Evolutionary conservation across 2,888 invertebrate species (phyloP).

Genomic region (Dilophus febrilis): DNA sequence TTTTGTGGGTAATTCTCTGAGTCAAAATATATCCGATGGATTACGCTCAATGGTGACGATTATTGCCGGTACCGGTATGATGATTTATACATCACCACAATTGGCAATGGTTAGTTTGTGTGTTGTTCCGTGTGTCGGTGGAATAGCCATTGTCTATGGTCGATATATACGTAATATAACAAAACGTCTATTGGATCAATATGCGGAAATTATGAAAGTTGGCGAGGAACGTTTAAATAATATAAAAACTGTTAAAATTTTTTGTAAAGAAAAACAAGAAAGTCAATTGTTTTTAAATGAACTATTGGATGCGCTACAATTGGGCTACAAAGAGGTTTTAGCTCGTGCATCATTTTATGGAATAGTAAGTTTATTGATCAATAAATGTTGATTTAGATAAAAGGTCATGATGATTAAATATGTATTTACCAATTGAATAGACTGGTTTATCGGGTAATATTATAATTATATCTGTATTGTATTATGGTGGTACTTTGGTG

Average conservation of each 20-base stretch:
- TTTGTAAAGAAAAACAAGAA: constrained; percentile 74
- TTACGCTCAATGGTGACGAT: constrained; percentile 75
- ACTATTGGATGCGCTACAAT: constrained; percentile 50
- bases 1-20: constrained; percentile 79
- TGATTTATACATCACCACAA: constrained; percentile 86
- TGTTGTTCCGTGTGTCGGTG: constrained; percentile 81
- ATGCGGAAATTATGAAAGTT: constrained; percentile 47
- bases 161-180: constrained; percentile 75
- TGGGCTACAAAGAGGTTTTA: constrained; percentile 75
- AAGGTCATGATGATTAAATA: not conserved
- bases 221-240: constrained; percentile 87
- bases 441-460: constrained; percentile 79
- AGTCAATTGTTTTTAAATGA: constrained; percentile 45
- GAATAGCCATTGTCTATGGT: constrained; percentile 65
- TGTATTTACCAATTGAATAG: constrained; percentile 30
- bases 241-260: constrained; percentile 82
- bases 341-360: constrained; percentile 85
- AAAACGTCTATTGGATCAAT: constrained; percentile 51
- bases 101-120: constrained; percentile 70
- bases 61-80: constrained; percentile 78
- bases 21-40: constrained; percentile 89
- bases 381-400: not conserved
- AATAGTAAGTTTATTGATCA: constrained; percentile 37
- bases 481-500: constrained; percentile 82
- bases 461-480: constrained; percentile 78